A percentile compares a stretch with the other conserved stretches of the same genome.
Evolutionary conservation across 2,797 vertebrate genomes (phyloP).

Genomic region (Tarsius wallacei): DNA sequence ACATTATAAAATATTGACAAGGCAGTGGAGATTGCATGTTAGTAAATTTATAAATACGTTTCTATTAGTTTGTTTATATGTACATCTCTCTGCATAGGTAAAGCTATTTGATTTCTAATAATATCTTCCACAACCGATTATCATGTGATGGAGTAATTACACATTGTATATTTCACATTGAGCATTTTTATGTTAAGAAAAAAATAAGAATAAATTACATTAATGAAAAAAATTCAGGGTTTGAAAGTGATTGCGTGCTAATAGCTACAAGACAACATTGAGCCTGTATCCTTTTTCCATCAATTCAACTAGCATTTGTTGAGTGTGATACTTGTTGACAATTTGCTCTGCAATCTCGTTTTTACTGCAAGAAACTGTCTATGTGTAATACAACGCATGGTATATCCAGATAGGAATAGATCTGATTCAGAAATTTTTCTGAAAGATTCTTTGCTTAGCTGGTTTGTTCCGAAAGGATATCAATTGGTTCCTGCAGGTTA

Average conservation of each 20-base stretch:
- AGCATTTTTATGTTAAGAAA: constrained; percentile 22
- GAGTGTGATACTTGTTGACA: background rate
- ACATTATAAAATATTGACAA: constrained; percentile 23
- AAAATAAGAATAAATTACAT: background rate
- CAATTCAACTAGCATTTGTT: background rate
- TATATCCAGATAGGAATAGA: background rate
- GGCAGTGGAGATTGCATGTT: background rate
- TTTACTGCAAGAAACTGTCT: background rate
- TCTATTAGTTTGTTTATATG: constrained; percentile 52
- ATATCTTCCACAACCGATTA: background rate
- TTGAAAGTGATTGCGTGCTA: background rate
- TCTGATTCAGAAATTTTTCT: constrained; percentile 29
- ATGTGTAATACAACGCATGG: background rate
- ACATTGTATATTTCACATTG: background rate
- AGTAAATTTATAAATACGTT: constrained; percentile 5
- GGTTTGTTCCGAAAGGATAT: background rate
- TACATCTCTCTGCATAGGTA: background rate
- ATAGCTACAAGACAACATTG: constrained; percentile 5
- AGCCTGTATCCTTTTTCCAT: background rate
- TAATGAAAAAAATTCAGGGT: background rate
- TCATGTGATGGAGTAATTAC: background rate
- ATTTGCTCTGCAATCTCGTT: background rate
- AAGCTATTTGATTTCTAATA: constrained; percentile 25
- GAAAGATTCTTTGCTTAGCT: constrained; percentile 22
- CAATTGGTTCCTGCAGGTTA: background rate